These are phyloP conservation scores for Clarias fuscus DNA, from an alignment of 2,797 vertebrate species.

Conservation along the genomic window DNA sequence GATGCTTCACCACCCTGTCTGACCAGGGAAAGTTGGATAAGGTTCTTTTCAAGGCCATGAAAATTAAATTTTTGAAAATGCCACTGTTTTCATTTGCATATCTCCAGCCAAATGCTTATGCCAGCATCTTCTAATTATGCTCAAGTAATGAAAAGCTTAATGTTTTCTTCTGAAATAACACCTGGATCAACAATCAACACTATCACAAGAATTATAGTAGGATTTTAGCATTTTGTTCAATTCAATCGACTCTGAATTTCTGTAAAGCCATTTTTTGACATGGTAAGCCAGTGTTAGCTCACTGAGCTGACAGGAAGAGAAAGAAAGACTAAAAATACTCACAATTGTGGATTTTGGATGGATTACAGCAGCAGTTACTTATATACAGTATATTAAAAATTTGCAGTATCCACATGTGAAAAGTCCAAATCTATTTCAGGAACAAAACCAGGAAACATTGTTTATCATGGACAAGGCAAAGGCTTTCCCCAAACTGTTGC, in stretches of 20 bases:
- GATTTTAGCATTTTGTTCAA: not conserved
- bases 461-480: not conserved
- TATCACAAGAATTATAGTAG: no score
- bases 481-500: not conserved
- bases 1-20: not conserved
- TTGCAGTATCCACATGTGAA: not conserved
- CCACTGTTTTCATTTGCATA: not conserved
- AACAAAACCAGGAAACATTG: not conserved
- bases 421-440: not conserved
- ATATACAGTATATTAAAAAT: no score
- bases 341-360: not conserved
- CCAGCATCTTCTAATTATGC: not conserved
- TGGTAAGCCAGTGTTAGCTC: not conserved
- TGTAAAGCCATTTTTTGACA: no score
- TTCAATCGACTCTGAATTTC: not conserved
- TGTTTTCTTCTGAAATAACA: not conserved
- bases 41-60: not conserved
- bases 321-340: not conserved
- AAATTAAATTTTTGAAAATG: not conserved
- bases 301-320: not conserved
- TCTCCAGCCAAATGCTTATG: not conserved
- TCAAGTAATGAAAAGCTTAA: not conserved
- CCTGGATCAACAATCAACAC: not conserved
- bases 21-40: not conserved
- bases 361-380: not conserved